Percentiles rank a stretch among this genome's conserved stretches.
These are phyloP conservation scores for Centrocercus urophasianus DNA, from an alignment of 2,113 vertebrate species.

Conservation along the genomic window DNA sequence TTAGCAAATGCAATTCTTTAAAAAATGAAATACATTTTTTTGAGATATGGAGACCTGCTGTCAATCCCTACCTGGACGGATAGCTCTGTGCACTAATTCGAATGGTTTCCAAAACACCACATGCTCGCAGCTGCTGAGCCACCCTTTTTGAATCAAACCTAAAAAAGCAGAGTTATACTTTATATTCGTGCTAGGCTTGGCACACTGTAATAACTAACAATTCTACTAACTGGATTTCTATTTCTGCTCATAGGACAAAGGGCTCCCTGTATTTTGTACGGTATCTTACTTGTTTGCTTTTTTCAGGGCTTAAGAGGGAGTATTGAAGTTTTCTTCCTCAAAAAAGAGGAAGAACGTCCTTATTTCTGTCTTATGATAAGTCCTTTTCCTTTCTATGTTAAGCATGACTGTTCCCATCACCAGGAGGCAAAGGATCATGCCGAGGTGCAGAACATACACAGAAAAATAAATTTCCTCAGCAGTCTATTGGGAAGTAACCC, in stretches of 20 bases:
- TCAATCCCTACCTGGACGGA: constrained; percentile 84
- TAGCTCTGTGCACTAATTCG: constrained; percentile 96
- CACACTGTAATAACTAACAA: neutral
- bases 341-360: neutral
- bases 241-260: neutral
- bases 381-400: neutral
- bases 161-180: neutral
- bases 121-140: constrained; percentile 94
- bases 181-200: neutral
- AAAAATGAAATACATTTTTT: neutral
- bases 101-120: constrained; percentile 95
- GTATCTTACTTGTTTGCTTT: neutral
- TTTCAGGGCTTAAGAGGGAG: neutral
- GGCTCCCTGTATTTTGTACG: neutral
- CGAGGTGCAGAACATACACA: neutral
- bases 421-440: neutral
- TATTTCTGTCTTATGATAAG: neutral
- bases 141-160: constrained; percentile 93
- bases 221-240: neutral
- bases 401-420: neutral
- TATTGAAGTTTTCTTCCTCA: neutral
- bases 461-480: neutral
- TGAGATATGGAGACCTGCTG: neutral
- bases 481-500: neutral
- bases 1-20: neutral